Base-by-base conservation (phyloP, 2,113 vertebrate species). In the Desmodus rotundus region DNA sequence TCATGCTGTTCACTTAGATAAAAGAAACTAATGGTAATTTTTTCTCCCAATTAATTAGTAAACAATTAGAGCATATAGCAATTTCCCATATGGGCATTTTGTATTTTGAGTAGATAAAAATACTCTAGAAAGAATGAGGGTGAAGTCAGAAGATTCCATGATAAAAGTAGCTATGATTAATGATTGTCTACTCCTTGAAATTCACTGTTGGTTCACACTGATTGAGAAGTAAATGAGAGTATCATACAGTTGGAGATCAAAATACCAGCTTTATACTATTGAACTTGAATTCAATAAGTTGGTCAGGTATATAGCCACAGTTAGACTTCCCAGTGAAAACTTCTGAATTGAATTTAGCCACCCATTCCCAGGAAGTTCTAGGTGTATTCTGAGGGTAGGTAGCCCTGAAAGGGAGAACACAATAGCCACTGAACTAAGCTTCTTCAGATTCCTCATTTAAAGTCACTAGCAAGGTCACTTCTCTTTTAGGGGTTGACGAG, bases 221-320 rank as follows among this genome's bases (percentile, higher is more conserved):
- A 47, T 9, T 85, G 22, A 65, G 80, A 72, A 77, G 17, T 72
- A 73, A 77, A 72, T 56, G 7, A 19, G 67, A 16, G 13, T 63
- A 52, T 45, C 45, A 91, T 10, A 68, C 8, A 80, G 22, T 28
- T 52, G 31, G 31, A 74, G 28, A 90, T 87, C 38, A 93, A 92
- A 87, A 81, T 92, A 36, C 8, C 22, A 78, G 65, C 24, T 65
- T 95, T 38, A 80, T n/a, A 67, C 17, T 15, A 20, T 52, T 67
- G 87, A 80, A 14, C 43, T 10, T 88, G 38, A 96, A 80, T 95
- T 94, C 10, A 93, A n/a, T 78, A 58, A 77, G 15, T 73, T 78
- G n/a, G 3, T 72, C 86, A 93, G 16, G 12, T 88, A 24, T 93
- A n/a, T n/a, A 19, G 20, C 24, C 17, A 89, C 43, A 93, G 58